Percentiles rank a stretch among this genome's conserved stretches.
Evolutionary conservation across 2,797 vertebrate species (phyloP).

Genomic region (Helostoma temminkii): DNA sequence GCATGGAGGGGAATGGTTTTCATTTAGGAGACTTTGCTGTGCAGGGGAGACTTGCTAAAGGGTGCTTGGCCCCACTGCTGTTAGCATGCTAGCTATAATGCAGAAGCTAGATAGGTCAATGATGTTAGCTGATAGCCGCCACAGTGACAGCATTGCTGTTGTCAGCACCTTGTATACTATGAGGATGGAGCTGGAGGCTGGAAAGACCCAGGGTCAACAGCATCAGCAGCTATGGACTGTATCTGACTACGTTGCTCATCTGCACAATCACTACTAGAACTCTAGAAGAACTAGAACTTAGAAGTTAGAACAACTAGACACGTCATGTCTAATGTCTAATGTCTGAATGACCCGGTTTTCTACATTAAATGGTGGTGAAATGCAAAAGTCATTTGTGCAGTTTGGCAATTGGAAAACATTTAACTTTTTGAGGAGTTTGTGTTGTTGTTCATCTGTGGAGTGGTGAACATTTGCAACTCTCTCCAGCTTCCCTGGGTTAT

Average conservation of each 20-base stretch:
- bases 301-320: too few species aligned
- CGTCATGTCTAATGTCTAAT: too few species aligned
- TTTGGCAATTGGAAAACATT: too few species aligned
- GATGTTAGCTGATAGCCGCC: conserved; percentile 60
- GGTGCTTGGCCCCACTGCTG: conserved; percentile 84
- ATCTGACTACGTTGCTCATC: neutral
- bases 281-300: too few species aligned
- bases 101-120: conserved; percentile 74
- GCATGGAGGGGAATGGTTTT: conserved; percentile 91
- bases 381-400: too few species aligned
- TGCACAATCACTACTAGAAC: too few species aligned
- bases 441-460: too few species aligned
- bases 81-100: conserved; percentile 84
- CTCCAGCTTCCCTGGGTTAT: too few species aligned
- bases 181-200: conserved; percentile 54
- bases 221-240: neutral
- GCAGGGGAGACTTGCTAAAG: conserved; percentile 82
- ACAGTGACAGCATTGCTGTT: conserved; percentile 75
- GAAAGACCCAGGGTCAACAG: conserved; percentile 23
- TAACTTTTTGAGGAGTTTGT: too few species aligned
- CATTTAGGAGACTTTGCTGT: conserved; percentile 90
- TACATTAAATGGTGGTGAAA: too few species aligned
- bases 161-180: conserved; percentile 36
- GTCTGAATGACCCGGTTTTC: too few species aligned
- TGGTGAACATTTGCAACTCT: too few species aligned